phyloP scores from a whole-genome alignment of 2,888 invertebrate species.

The Mesorhabditis belari region DNA sequence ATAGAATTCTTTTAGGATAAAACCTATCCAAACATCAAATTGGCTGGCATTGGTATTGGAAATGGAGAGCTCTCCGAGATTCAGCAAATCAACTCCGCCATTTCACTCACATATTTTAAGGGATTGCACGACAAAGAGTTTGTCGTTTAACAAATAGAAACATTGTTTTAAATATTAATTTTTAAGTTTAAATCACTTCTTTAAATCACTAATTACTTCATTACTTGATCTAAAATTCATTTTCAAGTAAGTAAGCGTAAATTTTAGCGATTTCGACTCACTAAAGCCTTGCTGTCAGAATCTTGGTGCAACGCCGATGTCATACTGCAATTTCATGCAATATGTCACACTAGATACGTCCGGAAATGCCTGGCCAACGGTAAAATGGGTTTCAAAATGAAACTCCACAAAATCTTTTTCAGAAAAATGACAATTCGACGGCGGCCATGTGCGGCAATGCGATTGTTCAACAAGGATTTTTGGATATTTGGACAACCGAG shows the following conservation, averaged over 20 bases:
- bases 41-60: conserved; percentile 47
- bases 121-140: conserved; percentile 34
- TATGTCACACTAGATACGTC: conserved; percentile 33
- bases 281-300: conserved; percentile 25
- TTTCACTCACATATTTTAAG: conserved; percentile 35
- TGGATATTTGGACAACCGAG: conserved; percentile 32
- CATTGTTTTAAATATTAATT: no score
- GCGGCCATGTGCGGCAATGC: conserved; percentile 26
- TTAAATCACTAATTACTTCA: no score
- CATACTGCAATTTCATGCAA: conserved; percentile 31
- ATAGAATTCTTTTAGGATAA: conserved; percentile 6
- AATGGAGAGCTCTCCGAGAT: conserved; percentile 43
- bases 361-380: conserved; percentile 36
- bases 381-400: not conserved
- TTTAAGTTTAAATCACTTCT: no score
- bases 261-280: conserved; percentile 29
- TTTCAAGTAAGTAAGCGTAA: no score
- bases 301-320: conserved; percentile 12
- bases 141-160: not conserved
- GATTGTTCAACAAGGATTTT: conserved; percentile 25
- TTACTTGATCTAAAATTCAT: no score
- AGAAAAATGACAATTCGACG: conserved; percentile 15
- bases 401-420: not conserved
- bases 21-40: conserved; percentile 23
- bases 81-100: conserved; percentile 40